A percentile compares a stretch with the other conserved stretches of the same genome.
Conservation (phyloP, 1,140 invertebrate species). For the Dendrolimus punctatus region DNA sequence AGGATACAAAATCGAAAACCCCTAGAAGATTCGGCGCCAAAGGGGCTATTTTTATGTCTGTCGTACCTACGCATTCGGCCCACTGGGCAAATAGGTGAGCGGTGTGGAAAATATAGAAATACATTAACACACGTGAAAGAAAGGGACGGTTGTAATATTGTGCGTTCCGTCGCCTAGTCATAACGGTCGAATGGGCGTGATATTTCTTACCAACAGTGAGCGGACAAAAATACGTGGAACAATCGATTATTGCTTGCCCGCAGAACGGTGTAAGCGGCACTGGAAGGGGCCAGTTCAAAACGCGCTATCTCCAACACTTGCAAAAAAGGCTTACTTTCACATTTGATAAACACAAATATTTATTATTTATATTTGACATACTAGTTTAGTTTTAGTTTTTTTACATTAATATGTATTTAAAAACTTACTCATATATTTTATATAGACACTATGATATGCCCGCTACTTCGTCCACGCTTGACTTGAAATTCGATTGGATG, state of each 20-base stretch:
- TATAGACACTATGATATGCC: too few relatives aligned
- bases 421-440: too few relatives aligned
- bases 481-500: too few relatives aligned
- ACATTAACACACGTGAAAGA: constrained; percentile 52
- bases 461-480: too few relatives aligned
- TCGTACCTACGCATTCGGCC: constrained; percentile 59
- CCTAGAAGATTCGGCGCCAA: constrained; percentile 63
- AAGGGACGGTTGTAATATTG: constrained; percentile 48
- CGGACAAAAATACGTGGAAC: constrained; percentile 68
- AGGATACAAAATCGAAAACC: constrained; percentile 55
- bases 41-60: constrained; percentile 70
- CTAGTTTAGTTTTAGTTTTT: too few relatives aligned
- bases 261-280: constrained; percentile 42
- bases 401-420: too few relatives aligned
- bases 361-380: too few relatives aligned
- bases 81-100: constrained; percentile 60
- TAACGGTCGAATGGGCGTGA: constrained; percentile 71
- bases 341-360: too few relatives aligned
- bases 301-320: too few relatives aligned
- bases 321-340: too few relatives aligned
- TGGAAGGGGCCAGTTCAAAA: too few relatives aligned
- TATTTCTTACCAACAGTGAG: constrained; percentile 68
- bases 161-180: constrained; percentile 60
- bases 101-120: constrained; percentile 22
- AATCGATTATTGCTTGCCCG: constrained; percentile 46